Evolutionary conservation across 2,113 vertebrate species (phyloP).

Genomic region (Anolis sagrei): DNA sequence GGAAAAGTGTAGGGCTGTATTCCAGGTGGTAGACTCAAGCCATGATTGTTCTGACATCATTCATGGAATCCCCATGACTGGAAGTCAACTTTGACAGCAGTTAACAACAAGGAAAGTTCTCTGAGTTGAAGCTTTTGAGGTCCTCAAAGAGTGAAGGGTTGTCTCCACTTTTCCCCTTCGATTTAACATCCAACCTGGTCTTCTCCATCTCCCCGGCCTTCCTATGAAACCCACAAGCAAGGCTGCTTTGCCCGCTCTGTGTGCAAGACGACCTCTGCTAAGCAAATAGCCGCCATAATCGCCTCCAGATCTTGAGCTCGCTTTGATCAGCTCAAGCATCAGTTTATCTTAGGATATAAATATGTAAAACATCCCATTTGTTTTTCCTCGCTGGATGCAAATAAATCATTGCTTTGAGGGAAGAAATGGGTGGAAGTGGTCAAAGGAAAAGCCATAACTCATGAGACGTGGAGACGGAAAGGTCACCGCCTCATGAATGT

Average conservation of each 20-base stretch:
- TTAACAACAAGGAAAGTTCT: no score
- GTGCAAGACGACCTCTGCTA: slow-evolving; percentile 69
- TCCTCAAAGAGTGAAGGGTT: background rate
- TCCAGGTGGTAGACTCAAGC: no score
- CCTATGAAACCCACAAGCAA: slow-evolving; percentile 34
- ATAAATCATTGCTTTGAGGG: slow-evolving; percentile 66
- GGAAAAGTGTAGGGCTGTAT: no score
- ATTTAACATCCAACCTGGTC: background rate
- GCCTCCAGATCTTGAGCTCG: slow-evolving; percentile 71
- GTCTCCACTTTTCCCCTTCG: slow-evolving; percentile 14
- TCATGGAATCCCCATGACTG: no score
- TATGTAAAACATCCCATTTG: slow-evolving; percentile 73
- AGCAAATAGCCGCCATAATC: slow-evolving; percentile 73
- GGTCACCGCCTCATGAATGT: slow-evolving; percentile 9
- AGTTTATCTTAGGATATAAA: slow-evolving; percentile 73
- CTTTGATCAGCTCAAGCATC: slow-evolving; percentile 72
- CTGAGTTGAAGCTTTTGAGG: background rate
- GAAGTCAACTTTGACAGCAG: no score
- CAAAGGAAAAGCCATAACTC: slow-evolving; percentile 9
- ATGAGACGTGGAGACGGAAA: background rate
- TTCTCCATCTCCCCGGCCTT: slow-evolving; percentile 32
- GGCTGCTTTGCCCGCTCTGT: slow-evolving; percentile 53
- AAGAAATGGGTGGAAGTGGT: background rate
- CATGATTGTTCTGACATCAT: no score
- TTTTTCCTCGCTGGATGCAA: slow-evolving; percentile 68